phyloP scores from a whole-genome alignment of 2,113 vertebrate species.

The Amazona vittata region DNA sequence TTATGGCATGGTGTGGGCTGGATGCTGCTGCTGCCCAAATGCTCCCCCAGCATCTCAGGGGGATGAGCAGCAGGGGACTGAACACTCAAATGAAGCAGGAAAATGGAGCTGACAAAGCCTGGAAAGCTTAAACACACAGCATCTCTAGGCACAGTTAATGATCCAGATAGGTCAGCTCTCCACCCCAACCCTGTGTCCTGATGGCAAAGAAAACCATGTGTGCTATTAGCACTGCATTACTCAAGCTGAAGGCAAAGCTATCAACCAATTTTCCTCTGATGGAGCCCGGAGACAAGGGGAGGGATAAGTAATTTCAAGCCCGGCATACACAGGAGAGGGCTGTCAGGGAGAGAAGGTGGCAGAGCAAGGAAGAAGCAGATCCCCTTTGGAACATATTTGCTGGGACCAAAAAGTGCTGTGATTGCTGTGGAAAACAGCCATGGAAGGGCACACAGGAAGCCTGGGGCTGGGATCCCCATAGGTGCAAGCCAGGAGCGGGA shows the following conservation, averaged over 20 bases:
- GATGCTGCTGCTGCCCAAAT: neutral
- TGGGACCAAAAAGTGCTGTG: neutral
- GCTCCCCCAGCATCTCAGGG: neutral
- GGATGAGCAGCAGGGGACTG: too few species aligned
- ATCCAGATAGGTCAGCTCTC: fast-evolving
- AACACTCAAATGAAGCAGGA: neutral
- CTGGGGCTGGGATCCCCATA: too few species aligned
- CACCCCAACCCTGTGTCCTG: neutral
- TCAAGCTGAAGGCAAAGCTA: neutral
- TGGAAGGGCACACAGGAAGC: neutral
- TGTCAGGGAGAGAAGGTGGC: neutral
- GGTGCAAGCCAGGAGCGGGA: neutral
- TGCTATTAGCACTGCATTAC: neutral
- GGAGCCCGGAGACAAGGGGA: neutral
- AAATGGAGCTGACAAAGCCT: fast-evolving
- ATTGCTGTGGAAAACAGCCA: fast-evolving
- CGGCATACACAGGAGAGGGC: fast-evolving
- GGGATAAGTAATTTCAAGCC: neutral
- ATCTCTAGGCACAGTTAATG: neutral
- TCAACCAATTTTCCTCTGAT: neutral
- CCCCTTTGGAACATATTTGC: fast-evolving
- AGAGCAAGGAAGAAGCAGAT: neutral
- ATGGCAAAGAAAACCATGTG: neutral
- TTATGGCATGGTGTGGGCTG: fast-evolving
- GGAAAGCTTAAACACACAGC: fast-evolving